Evolutionary conservation across 2,888 invertebrate species (phyloP), one percentile per base, ranked within the genome.

Genomic region (Lordiphosa andalusiaca): DNA sequence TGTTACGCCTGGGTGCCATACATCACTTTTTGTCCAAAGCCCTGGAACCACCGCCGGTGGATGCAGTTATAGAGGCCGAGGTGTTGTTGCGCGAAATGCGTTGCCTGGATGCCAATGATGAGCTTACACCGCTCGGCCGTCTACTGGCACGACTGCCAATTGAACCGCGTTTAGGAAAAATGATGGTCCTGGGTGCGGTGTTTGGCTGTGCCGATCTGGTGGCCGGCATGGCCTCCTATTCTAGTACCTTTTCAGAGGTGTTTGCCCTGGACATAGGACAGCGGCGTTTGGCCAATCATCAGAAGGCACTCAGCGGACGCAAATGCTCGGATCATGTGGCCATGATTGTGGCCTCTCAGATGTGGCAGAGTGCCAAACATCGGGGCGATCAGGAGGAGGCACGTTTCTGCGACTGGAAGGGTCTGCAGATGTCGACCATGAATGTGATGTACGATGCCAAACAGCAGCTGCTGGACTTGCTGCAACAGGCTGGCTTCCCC

Each of bases 1-100:
- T 99, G 6, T 91, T 99, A 2, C 92, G 96, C 2, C 91, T 99
- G 4, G 99, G 99, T 49, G 93, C 94, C 21, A 98, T 99, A 84
- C 96, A 97, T 0, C 95, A 95, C 88, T 99, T 99, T 90, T 91
- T 99, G 58, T 96, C 97, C 19, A 98, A 98, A 89, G 96, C 96
- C 0, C 94, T 98, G 19, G 98, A 99, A 88, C 98, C 98, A 0
- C 99, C 99, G 37, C 98, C 98, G 12, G 92, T 98, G 66, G 99
- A 99, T 90, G 98, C 98, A 25, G 98, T 99, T 10, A 98, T 99
- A 75, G 99, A 99, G 88, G 98, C 99, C 0, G 98, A 98, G 90
- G 97, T 96, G 0, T 59, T 93, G 69, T 86, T 94, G 71, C 87
- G 93, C 84, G 98, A 98, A 85, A 94, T 98, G 93, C 95, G 96